Conservation (phyloP, 2,797 vertebrate genomes). For the Rallus crepitans region DNA sequence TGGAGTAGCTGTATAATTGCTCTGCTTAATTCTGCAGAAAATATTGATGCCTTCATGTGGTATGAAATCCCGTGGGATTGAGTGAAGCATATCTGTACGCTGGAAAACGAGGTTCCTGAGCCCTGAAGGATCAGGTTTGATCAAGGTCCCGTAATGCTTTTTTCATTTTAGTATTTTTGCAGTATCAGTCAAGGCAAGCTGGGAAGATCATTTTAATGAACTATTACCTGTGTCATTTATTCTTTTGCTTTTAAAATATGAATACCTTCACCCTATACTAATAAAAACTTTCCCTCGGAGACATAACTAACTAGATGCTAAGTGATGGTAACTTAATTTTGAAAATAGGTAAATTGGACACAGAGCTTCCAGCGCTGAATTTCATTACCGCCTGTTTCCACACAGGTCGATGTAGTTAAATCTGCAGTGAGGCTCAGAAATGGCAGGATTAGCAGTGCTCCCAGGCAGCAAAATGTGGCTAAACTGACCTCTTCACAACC, state of each 20-base stretch:
- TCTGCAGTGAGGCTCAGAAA: background rate
- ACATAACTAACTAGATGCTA: background rate
- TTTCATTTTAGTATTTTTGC: background rate
- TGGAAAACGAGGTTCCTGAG: slow-evolving; percentile 3
- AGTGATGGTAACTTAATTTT: slow-evolving; percentile 6
- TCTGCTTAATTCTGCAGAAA: slow-evolving; percentile 12
- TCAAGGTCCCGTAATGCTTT: background rate
- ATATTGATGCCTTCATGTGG: background rate
- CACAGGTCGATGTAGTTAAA: background rate
- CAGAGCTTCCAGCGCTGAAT: background rate
- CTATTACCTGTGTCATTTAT: slow-evolving; percentile 32
- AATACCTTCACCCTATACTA: background rate
- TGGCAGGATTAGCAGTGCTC: background rate
- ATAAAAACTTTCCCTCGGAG: background rate
- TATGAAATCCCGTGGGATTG: background rate
- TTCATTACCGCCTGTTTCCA: background rate
- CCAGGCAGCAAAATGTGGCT: background rate
- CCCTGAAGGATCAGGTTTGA: slow-evolving; percentile 2
- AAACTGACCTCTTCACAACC: background rate
- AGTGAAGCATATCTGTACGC: background rate
- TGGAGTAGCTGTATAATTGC: background rate
- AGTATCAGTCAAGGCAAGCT: background rate
- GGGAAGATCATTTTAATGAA: slow-evolving; percentile 11
- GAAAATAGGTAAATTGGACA: background rate
- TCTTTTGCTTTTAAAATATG: slow-evolving; percentile 2